Evolutionary conservation across 2,113 vertebrate genomes (phyloP), one percentile per base, ranked within the genome.

Genomic region (Arizona elegans): DNA sequence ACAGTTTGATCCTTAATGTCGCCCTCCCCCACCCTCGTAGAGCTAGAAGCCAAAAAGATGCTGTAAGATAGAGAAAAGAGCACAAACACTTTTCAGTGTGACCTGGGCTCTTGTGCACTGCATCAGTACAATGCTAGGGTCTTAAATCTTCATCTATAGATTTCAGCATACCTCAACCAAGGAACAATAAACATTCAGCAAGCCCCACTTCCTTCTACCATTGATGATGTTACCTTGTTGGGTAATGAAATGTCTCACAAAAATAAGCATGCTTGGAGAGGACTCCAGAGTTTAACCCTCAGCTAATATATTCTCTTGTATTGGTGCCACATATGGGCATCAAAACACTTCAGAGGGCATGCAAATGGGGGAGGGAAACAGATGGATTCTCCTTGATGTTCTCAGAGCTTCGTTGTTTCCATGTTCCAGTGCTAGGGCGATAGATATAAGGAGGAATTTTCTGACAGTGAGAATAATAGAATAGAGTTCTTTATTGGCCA

Each of bases 1-100:
- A 96, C 19, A 96, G 95, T 55, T 89, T 94, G 94, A 93, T 93
- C 95, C 90, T 96, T 96, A 95, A 96, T 95, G 96, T 54, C 54
- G 0, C 92, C 15, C 54, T 86, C 24, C 2, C 3, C 58, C 23
- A 0, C 23, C n/a, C n/a, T 56, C n/a, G 87, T 89, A 94, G 90
- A 93, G 95, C 96, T 93, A 89, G 90, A 95, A 93, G 94, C 89
- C 92, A 96, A 94, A 59, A 96, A 55, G n/a, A 87, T n/a, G 90
- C 65, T 94, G 91, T 94, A 95, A 96, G 95, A 91, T 15, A 94
- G 93, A 96, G 89, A 93, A 97, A 88, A 92, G n/a, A 95, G 93
- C 81, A 94, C 85, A 56, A 93, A 94, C 89, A 95, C 1, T 86
- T 93, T 89, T 52, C 13, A 65, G 47, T 50, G 55, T 33, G 62